Evolutionary conservation across 1,140 invertebrate species (phyloP).

Genomic region (Elymnias hypermnestra): DNA sequence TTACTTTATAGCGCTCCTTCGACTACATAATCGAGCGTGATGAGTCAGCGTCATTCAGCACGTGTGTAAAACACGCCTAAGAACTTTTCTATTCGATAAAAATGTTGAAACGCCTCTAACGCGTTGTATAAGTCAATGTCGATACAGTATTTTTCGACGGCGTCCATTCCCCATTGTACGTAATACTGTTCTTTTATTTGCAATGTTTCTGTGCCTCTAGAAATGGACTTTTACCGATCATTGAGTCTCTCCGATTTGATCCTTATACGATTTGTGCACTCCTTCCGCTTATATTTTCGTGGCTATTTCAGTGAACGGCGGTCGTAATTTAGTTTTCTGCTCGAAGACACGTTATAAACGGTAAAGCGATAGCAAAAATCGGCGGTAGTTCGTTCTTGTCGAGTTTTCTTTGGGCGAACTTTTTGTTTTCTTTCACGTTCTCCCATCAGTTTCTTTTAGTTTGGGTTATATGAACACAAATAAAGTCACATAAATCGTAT

Average conservation of each 20-base stretch:
- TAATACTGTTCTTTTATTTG: constrained; percentile 21
- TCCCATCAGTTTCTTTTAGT: too few relatives aligned
- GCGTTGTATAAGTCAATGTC: too few relatives aligned
- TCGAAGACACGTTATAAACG: constrained; percentile 23
- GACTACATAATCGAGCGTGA: too few relatives aligned
- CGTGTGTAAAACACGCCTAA: too few relatives aligned
- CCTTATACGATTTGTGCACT: constrained; percentile 23
- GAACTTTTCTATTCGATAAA: too few relatives aligned
- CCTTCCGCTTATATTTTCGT: constrained; percentile 20
- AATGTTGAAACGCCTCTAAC: too few relatives aligned
- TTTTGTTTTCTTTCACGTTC: background rate
- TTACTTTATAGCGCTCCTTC: too few relatives aligned
- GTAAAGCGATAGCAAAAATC: constrained; percentile 14
- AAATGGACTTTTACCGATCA: constrained; percentile 24
- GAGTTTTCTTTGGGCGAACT: constrained; percentile 6
- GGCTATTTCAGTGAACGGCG: constrained; percentile 17
- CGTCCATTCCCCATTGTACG: constrained; percentile 1
- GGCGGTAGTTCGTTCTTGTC: constrained; percentile 10
- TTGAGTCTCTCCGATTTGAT: constrained; percentile 25
- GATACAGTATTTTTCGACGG: too few relatives aligned
- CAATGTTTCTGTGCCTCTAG: constrained; percentile 8
- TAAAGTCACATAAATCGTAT: too few relatives aligned
- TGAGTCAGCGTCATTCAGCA: too few relatives aligned
- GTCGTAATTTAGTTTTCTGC: constrained; percentile 24
- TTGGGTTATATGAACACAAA: too few relatives aligned